Evolutionary conservation across 2,113 vertebrate genomes (phyloP).

Genomic region (Todiramphus chloris): DNA sequence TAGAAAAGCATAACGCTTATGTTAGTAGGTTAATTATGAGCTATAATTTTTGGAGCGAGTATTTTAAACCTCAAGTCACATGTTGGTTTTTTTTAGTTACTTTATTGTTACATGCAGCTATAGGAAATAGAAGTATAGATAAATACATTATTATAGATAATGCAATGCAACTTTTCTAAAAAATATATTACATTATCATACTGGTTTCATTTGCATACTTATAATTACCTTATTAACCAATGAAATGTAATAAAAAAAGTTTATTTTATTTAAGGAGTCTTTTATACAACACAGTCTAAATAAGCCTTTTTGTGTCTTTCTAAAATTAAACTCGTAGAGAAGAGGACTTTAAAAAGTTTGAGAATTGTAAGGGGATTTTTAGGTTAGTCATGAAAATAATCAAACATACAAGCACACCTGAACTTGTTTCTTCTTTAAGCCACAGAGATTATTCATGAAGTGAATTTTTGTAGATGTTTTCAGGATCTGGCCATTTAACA

Average conservation of each 20-base stretch:
- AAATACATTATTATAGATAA: background rate
- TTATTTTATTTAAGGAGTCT: background rate
- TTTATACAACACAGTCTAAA: background rate
- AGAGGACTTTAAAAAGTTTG: background rate
- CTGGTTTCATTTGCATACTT: background rate
- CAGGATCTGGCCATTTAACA: slow-evolving; percentile 13
- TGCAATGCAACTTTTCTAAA: background rate
- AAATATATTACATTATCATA: background rate
- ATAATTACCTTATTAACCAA: background rate
- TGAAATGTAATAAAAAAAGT: background rate
- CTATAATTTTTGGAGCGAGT: background rate
- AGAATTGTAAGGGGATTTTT: background rate
- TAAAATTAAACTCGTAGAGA: background rate
- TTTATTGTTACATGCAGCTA: background rate
- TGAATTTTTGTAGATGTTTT: slow-evolving; percentile 22
- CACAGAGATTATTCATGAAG: background rate
- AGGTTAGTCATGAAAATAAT: background rate
- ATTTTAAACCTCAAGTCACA: background rate
- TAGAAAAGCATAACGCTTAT: background rate
- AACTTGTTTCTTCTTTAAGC: background rate
- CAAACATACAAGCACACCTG: background rate
- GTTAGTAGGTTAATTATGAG: background rate
- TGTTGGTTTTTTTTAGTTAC: background rate
- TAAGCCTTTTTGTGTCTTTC: background rate
- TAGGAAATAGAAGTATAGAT: background rate